These are phyloP conservation scores for Origma solitaria DNA, from an alignment of 2,113 vertebrate species.

Conservation along the genomic window DNA sequence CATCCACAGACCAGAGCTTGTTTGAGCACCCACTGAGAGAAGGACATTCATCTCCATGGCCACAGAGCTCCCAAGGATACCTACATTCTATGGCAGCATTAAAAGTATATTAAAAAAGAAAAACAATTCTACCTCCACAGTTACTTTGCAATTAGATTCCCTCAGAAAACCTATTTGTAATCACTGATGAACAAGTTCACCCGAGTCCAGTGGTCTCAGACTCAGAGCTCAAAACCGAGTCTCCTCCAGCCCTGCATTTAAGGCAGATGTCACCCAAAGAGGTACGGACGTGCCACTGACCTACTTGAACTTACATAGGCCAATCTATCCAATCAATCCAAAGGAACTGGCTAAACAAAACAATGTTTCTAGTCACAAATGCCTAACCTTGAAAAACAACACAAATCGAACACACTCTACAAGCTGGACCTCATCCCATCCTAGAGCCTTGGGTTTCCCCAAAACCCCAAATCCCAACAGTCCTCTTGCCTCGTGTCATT, in stretches of 20 bases:
- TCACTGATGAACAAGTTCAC: background rate
- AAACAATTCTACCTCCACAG: background rate
- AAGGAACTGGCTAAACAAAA: background rate
- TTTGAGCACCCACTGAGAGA: background rate
- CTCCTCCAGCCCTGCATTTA: background rate
- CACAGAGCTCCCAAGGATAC: background rate
- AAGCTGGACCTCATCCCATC: background rate
- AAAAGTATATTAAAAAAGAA: background rate
- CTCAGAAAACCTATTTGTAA: background rate
- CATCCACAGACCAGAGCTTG: background rate
- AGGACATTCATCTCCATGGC: background rate
- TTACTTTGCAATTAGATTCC: background rate
- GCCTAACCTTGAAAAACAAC: background rate
- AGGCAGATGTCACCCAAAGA: background rate
- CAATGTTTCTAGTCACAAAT: background rate
- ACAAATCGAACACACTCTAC: background rate
- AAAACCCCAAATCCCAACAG: background rate
- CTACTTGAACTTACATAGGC: background rate
- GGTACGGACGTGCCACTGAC: rapidly evolving
- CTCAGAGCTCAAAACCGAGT: rapidly evolving
- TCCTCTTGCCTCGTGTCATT: background rate
- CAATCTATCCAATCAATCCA: background rate
- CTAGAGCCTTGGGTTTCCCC: background rate
- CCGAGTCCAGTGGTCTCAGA: background rate
- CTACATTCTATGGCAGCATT: background rate